Evolutionary conservation across 2,113 vertebrate genomes (phyloP).

Genomic region (Maylandia zebra): DNA sequence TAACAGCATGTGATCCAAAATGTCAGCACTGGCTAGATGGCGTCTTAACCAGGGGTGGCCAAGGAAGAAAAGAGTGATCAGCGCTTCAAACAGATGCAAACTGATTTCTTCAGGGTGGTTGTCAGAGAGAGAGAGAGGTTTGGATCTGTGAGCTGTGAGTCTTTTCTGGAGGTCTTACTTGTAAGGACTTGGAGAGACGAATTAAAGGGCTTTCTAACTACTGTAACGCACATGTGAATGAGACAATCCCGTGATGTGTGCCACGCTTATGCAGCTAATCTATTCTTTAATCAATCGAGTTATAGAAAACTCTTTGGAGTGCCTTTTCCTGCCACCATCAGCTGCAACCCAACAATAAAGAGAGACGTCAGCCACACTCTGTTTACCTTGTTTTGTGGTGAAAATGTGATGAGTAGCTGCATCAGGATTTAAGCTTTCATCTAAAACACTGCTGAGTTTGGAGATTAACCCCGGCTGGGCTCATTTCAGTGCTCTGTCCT

Average conservation of each 20-base stretch:
- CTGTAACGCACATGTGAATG: not conserved
- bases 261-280: not conserved
- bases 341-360: not conserved
- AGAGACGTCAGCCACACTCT: not conserved
- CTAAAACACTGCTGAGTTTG: not conserved
- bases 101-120: not conserved
- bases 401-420: not conserved
- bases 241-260: not conserved
- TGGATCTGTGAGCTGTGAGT: not conserved
- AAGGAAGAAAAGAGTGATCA: fast-evolving
- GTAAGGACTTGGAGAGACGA: not conserved
- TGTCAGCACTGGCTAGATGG: not conserved
- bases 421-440: not conserved
- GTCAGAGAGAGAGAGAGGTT: not conserved
- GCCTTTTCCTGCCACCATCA: not conserved
- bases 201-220: not conserved
- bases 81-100: not conserved
- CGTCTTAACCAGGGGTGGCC: not conserved
- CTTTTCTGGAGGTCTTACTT: not conserved
- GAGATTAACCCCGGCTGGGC: not conserved
- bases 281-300: not conserved
- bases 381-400: not conserved
- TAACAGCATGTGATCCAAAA: not conserved
- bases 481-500: not conserved
- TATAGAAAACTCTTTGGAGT: not conserved